phyloP scores from a whole-genome alignment of 2,113 vertebrate genomes.

The Lamprotornis superbus region DNA sequence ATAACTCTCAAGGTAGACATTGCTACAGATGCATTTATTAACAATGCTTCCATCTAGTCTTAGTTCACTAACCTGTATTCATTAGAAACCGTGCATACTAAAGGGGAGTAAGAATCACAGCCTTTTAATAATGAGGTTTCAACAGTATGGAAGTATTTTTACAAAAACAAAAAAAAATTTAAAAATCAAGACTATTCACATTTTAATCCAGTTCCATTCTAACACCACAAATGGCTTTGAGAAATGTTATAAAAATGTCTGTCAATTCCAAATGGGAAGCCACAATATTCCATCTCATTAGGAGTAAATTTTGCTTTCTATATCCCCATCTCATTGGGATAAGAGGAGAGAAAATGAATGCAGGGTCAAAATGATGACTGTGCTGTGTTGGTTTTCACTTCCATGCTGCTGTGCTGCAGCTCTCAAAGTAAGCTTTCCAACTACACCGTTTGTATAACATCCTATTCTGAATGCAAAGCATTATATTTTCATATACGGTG shows the following conservation, averaged over 20 bases:
- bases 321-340: neutral
- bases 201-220: constrained; percentile 66
- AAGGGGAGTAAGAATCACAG: constrained; percentile 7
- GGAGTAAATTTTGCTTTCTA: constrained; percentile 26
- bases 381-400: neutral
- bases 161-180: neutral
- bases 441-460: neutral
- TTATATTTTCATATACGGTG: neutral
- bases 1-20: neutral
- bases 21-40: constrained; percentile 18
- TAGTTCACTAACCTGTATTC: neutral
- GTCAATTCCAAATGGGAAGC: constrained; percentile 11
- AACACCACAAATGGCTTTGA: constrained; percentile 36
- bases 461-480: neutral
- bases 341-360: neutral
- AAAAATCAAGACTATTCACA: constrained; percentile 48
- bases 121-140: constrained; percentile 11
- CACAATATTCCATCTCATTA: neutral
- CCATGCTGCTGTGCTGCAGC: neutral
- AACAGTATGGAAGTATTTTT: constrained; percentile 30
- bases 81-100: neutral
- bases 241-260: constrained; percentile 29
- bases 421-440: neutral
- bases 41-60: constrained; percentile 10
- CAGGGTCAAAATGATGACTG: neutral